Evolutionary conservation across 2,113 vertebrate genomes (phyloP).

Genomic region (Chascanopsetta lugubris): DNA sequence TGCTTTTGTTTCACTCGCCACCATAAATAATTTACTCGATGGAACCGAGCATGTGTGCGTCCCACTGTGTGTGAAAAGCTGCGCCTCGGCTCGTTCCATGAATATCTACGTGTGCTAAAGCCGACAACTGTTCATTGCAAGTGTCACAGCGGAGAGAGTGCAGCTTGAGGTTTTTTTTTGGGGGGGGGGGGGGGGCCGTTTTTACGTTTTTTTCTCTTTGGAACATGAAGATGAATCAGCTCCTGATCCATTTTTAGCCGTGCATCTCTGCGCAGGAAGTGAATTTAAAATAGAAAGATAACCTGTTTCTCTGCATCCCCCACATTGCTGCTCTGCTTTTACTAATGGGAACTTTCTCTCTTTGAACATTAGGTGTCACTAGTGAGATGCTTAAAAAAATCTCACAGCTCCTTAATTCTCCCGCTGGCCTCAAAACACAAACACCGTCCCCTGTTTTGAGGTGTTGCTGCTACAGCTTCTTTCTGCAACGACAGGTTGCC

Average conservation of each 20-base stretch:
- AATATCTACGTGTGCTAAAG: conserved; percentile 34
- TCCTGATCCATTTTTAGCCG: conserved; percentile 52
- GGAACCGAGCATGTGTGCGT: conserved; percentile 28
- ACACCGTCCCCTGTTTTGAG: background rate
- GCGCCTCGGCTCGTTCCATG: conserved; percentile 1
- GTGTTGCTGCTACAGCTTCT: background rate
- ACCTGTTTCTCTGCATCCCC: conserved; percentile 29
- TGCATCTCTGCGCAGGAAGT: conserved; percentile 18
- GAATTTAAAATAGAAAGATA: conserved; percentile 43
- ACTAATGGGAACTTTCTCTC: conserved; percentile 33
- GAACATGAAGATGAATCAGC: conserved; percentile 18
- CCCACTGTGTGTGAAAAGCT: conserved; percentile 25
- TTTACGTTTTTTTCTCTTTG: background rate
- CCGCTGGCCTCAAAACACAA: conserved; percentile 8
- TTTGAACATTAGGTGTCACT: conserved; percentile 73
- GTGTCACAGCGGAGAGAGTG: conserved; percentile 33
- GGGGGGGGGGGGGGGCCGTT: background rate
- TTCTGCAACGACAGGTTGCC: conserved; percentile 11
- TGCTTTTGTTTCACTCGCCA: conserved; percentile 23
- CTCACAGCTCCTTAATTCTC: conserved; percentile 15
- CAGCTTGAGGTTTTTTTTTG: conserved; percentile 19
- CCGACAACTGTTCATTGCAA: conserved; percentile 30
- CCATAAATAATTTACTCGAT: conserved; percentile 45
- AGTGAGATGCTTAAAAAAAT: conserved; percentile 54
- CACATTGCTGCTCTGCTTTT: conserved; percentile 11